These are phyloP conservation scores for Otolemur crassicaudatus DNA, from an alignment of 2,797 vertebrate genomes.

Conservation along the genomic window DNA sequence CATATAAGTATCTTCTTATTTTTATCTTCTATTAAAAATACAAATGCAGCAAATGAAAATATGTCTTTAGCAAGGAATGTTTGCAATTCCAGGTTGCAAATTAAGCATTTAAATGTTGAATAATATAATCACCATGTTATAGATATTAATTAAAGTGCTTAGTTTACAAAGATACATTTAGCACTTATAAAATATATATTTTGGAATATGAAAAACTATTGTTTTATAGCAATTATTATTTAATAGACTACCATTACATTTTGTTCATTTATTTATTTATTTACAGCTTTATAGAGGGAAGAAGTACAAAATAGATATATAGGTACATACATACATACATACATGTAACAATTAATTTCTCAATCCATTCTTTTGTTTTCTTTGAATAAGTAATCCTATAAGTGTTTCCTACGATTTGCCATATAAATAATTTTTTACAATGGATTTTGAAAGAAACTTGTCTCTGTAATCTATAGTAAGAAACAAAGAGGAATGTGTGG, in stretches of 20 bases:
- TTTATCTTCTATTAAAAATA: constrained; percentile 77
- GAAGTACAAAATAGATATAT: constrained; percentile 40
- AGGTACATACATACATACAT: not conserved
- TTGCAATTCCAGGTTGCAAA: constrained; percentile 81
- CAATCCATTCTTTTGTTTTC: constrained; percentile 46
- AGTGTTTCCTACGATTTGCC: constrained; percentile 46
- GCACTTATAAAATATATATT: constrained; percentile 80
- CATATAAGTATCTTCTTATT: constrained; percentile 60
- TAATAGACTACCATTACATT: constrained; percentile 74
- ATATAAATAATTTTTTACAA: constrained; percentile 19
- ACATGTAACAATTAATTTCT: not conserved
- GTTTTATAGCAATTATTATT: constrained; percentile 76
- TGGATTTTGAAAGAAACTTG: constrained; percentile 26
- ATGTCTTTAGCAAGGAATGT: constrained; percentile 74
- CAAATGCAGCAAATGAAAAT: constrained; percentile 79
- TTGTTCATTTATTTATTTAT: constrained; percentile 70
- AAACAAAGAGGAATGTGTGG: not conserved
- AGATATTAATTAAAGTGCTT: constrained; percentile 82
- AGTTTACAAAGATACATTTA: constrained; percentile 74
- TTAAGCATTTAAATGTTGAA: constrained; percentile 84
- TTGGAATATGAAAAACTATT: constrained; percentile 74
- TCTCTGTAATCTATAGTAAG: not conserved
- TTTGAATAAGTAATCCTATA: constrained; percentile 46
- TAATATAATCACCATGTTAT: constrained; percentile 83
- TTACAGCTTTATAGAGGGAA: constrained; percentile 46